These are phyloP conservation scores for Piaya cayana DNA, from an alignment of 2,113 vertebrate species.

Conservation along the genomic window DNA sequence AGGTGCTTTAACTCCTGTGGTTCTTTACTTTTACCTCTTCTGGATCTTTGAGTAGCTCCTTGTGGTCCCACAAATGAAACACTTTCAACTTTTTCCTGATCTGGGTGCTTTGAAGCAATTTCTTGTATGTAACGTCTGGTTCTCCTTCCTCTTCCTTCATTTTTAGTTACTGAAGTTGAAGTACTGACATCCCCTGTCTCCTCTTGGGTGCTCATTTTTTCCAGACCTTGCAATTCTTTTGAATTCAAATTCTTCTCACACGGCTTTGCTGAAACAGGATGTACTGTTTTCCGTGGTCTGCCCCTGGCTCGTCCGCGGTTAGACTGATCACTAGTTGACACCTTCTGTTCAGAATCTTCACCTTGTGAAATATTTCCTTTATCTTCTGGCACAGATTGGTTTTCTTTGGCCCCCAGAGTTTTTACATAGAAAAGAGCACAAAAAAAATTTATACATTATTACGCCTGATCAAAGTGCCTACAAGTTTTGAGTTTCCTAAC, in stretches of 20 bases:
- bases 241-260: neutral
- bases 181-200: neutral
- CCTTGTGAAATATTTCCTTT: neutral
- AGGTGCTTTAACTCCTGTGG: neutral
- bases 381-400: neutral
- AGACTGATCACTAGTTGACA: neutral
- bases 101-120: neutral
- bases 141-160: neutral
- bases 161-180: neutral
- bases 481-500: neutral
- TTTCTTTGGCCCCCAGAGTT: neutral
- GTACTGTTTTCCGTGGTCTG: neutral
- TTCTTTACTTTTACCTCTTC: neutral
- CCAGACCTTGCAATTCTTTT: neutral
- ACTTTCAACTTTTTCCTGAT: neutral
- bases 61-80: neutral
- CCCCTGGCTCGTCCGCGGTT: neutral
- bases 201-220: neutral
- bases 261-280: neutral
- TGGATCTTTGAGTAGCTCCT: neutral
- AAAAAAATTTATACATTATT: neutral
- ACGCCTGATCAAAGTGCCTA: neutral
- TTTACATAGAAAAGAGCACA: slow-evolving; percentile 3
- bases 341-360: neutral
- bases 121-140: fast-evolving